phyloP scores from a whole-genome alignment of 2,797 vertebrate species.

The Limosa lapponica region DNA sequence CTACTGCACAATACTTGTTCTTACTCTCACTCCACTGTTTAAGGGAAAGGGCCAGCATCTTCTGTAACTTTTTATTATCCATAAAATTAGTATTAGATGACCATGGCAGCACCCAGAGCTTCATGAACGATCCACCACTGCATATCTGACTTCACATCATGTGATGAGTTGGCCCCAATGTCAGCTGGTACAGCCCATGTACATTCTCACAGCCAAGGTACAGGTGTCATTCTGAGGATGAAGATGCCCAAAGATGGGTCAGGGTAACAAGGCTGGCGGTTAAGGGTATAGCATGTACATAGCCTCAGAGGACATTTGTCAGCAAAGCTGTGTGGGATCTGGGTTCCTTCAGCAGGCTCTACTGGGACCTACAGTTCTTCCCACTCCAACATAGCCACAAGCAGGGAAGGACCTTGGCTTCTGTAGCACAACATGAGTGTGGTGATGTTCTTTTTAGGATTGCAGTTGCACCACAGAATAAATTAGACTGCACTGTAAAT shows the following conservation, averaged over 20 bases:
- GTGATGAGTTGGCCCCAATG: accelerated
- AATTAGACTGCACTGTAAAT: not conserved
- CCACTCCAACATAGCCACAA: not conserved
- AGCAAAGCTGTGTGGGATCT: not conserved
- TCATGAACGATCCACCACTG: not conserved
- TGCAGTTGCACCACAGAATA: not conserved
- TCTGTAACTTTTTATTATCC: not conserved
- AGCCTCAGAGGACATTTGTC: not conserved
- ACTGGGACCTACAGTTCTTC: not conserved
- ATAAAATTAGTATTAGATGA: not conserved
- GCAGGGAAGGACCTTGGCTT: not conserved
- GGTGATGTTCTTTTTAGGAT: not conserved
- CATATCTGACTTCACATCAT: not conserved
- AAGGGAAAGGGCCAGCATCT: not conserved
- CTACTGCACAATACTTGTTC: not conserved
- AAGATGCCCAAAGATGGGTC: not conserved
- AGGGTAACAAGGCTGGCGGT: not conserved
- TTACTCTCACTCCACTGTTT: not conserved
- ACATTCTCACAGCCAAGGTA: not conserved
- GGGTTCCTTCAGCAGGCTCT: not conserved
- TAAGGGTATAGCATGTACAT: accelerated
- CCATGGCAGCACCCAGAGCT: not conserved
- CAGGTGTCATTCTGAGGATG: not conserved
- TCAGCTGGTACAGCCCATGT: not conserved
- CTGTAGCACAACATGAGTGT: not conserved